phyloP scores from a whole-genome alignment of 2,888 invertebrate species.

The Plutella xylostella region DNA sequence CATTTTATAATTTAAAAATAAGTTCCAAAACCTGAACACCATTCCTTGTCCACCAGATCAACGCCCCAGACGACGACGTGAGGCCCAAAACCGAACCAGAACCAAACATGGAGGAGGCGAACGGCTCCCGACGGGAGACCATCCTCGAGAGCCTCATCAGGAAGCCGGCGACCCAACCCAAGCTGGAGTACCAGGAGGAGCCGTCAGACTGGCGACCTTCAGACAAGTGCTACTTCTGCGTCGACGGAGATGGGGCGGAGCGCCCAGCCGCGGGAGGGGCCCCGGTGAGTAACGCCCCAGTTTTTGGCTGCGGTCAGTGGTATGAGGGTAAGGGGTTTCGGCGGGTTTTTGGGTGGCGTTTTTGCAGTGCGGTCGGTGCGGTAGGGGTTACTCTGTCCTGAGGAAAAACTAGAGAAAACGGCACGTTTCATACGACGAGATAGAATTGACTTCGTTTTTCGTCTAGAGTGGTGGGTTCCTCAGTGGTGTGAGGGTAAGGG shows the following conservation, averaged over 20 bases:
- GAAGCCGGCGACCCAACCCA: constrained; percentile 57
- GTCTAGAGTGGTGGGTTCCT: no score
- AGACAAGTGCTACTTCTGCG: constrained; percentile 88
- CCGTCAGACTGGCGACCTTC: constrained; percentile 84
- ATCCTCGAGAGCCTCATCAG: constrained; percentile 67
- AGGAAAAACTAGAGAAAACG: no score
- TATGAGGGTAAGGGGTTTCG: no score
- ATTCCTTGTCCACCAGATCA: no score
- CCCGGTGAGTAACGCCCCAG: constrained; percentile 14
- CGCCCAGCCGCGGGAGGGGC: constrained; percentile 24
- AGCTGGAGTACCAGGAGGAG: constrained; percentile 52
- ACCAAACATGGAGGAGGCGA: constrained; percentile 18
- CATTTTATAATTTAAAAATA: no score
- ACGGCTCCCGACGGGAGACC: constrained; percentile 51
- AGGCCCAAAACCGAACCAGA: constrained; percentile 27
- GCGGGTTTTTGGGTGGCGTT: no score
- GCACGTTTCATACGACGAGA: no score
- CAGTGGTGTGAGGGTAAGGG: no score
- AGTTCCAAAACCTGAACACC: no score
- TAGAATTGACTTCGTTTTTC: no score
- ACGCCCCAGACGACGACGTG: constrained; percentile 50
- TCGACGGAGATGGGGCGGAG: constrained; percentile 47
- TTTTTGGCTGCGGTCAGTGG: constrained; percentile 15
- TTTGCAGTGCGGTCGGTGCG: no score
- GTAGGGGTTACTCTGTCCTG: no score